These are phyloP conservation scores for Palythoa grandis DNA, from an alignment of 92 coral and sea anemone species.

Conservation along the genomic window DNA sequence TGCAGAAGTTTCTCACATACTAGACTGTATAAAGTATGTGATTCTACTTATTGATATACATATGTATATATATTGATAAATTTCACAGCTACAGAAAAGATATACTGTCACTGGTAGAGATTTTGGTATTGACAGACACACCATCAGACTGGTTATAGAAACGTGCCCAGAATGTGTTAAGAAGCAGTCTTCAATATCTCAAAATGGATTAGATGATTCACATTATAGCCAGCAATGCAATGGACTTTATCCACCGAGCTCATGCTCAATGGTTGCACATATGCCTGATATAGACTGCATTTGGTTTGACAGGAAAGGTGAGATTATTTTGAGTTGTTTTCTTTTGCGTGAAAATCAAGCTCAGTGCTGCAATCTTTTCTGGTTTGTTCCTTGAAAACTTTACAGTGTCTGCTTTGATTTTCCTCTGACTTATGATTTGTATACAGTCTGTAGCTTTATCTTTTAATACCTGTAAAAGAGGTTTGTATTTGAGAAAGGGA, in stretches of 20 bases:
- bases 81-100: constrained; percentile 75
- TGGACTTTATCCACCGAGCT: constrained; percentile 55
- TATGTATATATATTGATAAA: not conserved
- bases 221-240: constrained; percentile 46
- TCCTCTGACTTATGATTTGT: no score
- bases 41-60: not conserved
- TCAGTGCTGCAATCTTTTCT: no score
- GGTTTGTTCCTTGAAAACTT: no score
- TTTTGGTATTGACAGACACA: constrained; percentile 81
- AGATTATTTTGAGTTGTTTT: not conserved
- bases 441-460: no score
- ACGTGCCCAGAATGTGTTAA: constrained; percentile 74
- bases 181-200: constrained; percentile 28
- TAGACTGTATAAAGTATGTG: no score
- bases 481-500: no score
- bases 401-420: no score
- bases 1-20: no score
- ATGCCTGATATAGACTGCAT: constrained; percentile 85
- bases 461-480: no score
- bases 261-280: constrained; percentile 89
- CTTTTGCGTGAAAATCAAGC: no score
- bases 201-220: constrained; percentile 15
- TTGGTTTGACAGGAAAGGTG: constrained; percentile 96
- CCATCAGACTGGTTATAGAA: constrained; percentile 67
- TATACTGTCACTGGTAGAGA: constrained; percentile 80